These are phyloP conservation scores for Pogoniulus pusillus DNA, from an alignment of 2,797 vertebrate species.

Conservation along the genomic window DNA sequence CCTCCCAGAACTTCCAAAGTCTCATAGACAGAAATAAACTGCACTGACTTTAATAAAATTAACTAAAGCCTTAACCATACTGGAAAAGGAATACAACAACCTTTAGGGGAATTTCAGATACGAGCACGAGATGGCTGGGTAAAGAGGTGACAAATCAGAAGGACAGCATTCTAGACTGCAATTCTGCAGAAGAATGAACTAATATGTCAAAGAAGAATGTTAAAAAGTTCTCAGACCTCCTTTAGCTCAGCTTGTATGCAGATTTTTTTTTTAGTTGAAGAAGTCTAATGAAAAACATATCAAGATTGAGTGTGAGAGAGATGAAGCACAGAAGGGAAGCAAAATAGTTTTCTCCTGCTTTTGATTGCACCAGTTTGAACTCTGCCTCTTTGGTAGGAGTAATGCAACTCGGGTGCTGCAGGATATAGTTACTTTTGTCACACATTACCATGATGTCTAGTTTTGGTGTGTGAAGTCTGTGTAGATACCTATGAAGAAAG, in stretches of 20 bases:
- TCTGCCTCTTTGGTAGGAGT: not conserved
- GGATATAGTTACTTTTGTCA: not conserved
- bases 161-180: not conserved
- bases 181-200: not conserved
- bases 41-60: not conserved
- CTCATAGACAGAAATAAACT: not conserved
- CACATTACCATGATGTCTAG: not conserved
- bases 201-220: not conserved
- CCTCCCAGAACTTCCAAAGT: not conserved
- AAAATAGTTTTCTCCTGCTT: not conserved
- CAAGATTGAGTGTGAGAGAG: not conserved
- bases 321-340: not conserved
- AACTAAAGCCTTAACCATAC: not conserved
- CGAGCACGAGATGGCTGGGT: not conserved
- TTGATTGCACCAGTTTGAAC: not conserved
- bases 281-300: not conserved
- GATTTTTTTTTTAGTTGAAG: not conserved
- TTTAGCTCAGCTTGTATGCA: not conserved
- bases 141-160: not conserved
- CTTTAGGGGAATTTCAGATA: not conserved
- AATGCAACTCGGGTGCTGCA: not conserved
- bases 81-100: not conserved
- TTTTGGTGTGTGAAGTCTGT: not conserved
- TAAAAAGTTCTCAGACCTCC: not conserved
- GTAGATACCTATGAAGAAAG: not conserved